Conservation (phyloP, 2,113 vertebrate species). For the Brienomyrus longianalis region DNA sequence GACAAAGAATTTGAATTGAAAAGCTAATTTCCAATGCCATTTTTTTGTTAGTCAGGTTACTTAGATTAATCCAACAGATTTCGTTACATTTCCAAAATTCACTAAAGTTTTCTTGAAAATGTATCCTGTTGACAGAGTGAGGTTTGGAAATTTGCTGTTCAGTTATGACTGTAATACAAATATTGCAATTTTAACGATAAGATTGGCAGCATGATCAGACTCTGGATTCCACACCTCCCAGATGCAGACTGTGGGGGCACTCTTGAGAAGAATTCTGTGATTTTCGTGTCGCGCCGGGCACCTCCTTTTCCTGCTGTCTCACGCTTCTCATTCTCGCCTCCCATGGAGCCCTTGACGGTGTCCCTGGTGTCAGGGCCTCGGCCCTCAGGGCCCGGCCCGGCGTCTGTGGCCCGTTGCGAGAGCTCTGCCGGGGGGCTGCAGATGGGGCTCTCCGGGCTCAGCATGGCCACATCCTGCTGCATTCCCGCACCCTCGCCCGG, state of each 20-base stretch:
- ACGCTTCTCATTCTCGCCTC: constrained; percentile 7
- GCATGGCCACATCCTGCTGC: constrained; percentile 50
- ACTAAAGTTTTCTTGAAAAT: not conserved
- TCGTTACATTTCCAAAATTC: not conserved
- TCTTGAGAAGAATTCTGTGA: constrained; percentile 54
- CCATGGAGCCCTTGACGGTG: not conserved
- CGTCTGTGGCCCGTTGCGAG: not conserved
- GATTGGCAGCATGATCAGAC: not conserved
- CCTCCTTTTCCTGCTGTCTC: constrained; percentile 1
- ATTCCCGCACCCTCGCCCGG: constrained; percentile 27
- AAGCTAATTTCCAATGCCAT: not conserved
- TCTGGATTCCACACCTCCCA: constrained; percentile 5
- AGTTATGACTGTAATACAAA: not conserved
- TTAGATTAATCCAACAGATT: not conserved
- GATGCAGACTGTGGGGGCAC: constrained; percentile 3
- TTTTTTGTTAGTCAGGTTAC: not conserved
- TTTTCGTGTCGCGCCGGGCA: constrained; percentile 35
- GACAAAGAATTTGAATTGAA: not conserved
- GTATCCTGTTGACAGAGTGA: not conserved
- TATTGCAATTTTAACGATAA: not conserved
- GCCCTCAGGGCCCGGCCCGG: not conserved
- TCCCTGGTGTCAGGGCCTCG: not conserved
- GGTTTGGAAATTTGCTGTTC: not conserved
- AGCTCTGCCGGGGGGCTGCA: constrained; percentile 32
- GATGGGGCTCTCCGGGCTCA: constrained; percentile 37